Evolutionary conservation across 1,140 invertebrate genomes (phyloP), one percentile per base, ranked within the genome.

Genomic region (Bombus fervidus): DNA sequence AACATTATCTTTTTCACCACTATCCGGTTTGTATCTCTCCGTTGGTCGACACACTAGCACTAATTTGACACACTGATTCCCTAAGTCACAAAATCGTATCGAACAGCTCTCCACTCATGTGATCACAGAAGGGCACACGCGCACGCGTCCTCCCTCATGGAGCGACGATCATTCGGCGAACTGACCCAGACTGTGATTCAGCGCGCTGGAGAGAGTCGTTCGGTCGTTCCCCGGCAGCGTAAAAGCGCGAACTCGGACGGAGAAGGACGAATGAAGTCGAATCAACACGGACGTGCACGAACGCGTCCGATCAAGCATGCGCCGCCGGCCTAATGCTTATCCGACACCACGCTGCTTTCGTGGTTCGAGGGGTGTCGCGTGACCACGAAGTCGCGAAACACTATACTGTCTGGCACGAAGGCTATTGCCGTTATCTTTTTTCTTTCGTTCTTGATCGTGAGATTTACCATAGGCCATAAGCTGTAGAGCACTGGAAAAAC

Each of bases 171-270:
- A 86, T 89, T 87, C 88, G 89, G 80, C 88, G 81, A 87, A 90
- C 81, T 81, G 88, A 90, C 88, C 89, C 89, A 77, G 89, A 90
- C 88, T 90, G 89, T 90, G 88, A 90, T 83, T 89, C 88, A 90
- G 66, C 39, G 68, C 88, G 85, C 62, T 83, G 88, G 79, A 86
- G 84, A 85, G 73, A 81, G 80, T 59, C 83, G 77, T 74, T 64
- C 72, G 86, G 73, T 80, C 82, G 82, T 80, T 73, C 69, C 47
- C 68, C 10, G 43, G 59, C 83, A 73, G 1, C 83, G 64, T 15
- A n/a, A 22, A 81, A 74, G 59, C 28, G 15, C 87, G 89, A 74
- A 8, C 1, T 13, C 0, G 1, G 13, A 31, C 89, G 89, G 69
- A 62, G 12, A 0, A 5, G 9, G 1, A 15, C 88, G 89, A 79